Evolutionary conservation across 2,797 vertebrate genomes (phyloP).

Genomic region (Rhinogobio ventralis): DNA sequence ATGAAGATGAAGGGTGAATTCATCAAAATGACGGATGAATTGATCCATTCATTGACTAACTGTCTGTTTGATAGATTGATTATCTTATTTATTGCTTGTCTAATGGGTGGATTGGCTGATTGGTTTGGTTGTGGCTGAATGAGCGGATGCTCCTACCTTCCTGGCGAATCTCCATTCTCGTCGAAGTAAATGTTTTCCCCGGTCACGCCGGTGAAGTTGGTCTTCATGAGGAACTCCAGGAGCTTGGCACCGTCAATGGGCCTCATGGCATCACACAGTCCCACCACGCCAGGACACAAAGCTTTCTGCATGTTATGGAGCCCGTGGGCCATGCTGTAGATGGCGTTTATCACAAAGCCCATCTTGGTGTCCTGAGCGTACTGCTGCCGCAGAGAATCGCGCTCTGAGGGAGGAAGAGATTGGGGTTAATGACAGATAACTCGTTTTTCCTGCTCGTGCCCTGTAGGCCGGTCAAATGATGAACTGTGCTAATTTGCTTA

Average conservation of each 20-base stretch:
- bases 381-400: conserved; percentile 87
- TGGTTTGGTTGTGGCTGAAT: neutral
- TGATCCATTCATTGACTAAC: conserved; percentile 5
- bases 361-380: conserved; percentile 99
- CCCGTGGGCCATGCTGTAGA: conserved; percentile 97
- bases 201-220: conserved; percentile 95
- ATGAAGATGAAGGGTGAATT: conserved; percentile 20
- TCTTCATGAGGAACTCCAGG: conserved; percentile 95
- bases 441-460: neutral
- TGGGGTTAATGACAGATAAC: neutral
- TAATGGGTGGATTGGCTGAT: neutral
- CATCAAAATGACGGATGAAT: neutral
- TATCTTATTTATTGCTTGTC: neutral
- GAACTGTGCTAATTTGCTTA: conserved; percentile 9
- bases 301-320: conserved; percentile 94
- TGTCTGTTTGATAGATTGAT: neutral
- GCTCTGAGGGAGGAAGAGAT: conserved; percentile 65
- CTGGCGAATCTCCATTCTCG: conserved; percentile 95
- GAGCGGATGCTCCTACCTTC: conserved; percentile 81
- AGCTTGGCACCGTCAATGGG: conserved; percentile 94
- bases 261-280: conserved; percentile 95
- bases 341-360: conserved; percentile 98
- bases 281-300: conserved; percentile 88
- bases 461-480: neutral
- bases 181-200: conserved; percentile 95